Evolutionary conservation across 1,140 invertebrate genomes (phyloP).

Genomic region (Papilio polytes): DNA sequence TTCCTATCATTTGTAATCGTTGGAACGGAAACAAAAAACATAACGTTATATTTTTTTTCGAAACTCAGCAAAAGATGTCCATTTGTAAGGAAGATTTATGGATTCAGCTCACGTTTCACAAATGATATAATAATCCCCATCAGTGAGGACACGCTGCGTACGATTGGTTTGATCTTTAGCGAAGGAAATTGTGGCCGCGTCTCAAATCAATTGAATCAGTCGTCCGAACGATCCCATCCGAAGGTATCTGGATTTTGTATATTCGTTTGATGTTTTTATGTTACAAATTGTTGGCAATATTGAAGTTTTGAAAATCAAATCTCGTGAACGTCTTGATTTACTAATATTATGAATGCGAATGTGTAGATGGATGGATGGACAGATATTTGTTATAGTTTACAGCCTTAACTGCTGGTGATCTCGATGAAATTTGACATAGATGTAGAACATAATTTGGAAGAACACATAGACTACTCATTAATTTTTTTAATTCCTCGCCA

Average conservation of each 20-base stretch:
- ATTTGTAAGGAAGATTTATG: conserved; percentile 40
- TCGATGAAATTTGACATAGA: too few species aligned
- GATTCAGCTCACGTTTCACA: conserved; percentile 37
- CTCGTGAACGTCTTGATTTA: not conserved
- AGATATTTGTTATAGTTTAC: too few species aligned
- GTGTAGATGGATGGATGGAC: too few species aligned
- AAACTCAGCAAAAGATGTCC: conserved; percentile 32
- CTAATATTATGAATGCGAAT: too few species aligned
- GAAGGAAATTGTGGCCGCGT: conserved; percentile 44
- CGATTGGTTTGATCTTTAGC: conserved; percentile 43
- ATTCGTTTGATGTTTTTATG: not conserved
- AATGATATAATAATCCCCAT: conserved; percentile 46
- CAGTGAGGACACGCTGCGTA: conserved; percentile 28
- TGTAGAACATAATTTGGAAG: too few species aligned
- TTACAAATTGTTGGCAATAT: conserved; percentile 1
- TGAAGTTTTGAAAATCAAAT: not conserved
- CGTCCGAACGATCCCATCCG: not conserved
- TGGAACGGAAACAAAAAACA: conserved; percentile 18
- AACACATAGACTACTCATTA: too few species aligned
- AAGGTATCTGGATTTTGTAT: conserved; percentile 14
- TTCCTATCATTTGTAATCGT: conserved; percentile 20
- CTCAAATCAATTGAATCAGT: conserved; percentile 30
- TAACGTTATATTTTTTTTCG: conserved; percentile 23
- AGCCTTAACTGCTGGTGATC: too few species aligned
- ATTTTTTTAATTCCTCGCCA: too few species aligned